These are phyloP conservation scores for Cantharis rufa DNA, from an alignment of 2,888 invertebrate species.

Conservation along the genomic window DNA sequence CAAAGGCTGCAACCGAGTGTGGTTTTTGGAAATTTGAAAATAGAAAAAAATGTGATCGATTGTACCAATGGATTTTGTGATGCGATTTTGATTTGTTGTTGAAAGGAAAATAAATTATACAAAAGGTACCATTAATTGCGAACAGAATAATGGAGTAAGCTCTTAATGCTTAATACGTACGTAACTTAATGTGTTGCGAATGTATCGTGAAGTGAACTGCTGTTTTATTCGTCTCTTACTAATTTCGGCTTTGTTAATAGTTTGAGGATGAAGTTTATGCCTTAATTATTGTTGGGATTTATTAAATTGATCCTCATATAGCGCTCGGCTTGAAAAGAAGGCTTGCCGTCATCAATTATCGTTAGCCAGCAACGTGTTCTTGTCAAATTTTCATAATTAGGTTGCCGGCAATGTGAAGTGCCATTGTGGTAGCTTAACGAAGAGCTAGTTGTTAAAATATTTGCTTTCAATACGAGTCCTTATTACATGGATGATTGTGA, in stretches of 20 bases:
- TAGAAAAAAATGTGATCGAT: not conserved
- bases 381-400: slow-evolving; percentile 56
- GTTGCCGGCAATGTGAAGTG: slow-evolving; percentile 50
- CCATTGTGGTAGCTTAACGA: slow-evolving; percentile 50
- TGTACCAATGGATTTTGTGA: not conserved
- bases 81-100: not conserved
- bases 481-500: slow-evolving; percentile 35
- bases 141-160: slow-evolving; percentile 43
- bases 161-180: slow-evolving; percentile 36
- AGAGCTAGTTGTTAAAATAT: slow-evolving; percentile 47
- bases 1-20: not conserved
- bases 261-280: slow-evolving; percentile 52
- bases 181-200: slow-evolving; percentile 43
- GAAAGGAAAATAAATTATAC: slow-evolving; percentile 26
- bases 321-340: slow-evolving; percentile 46
- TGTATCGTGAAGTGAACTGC: slow-evolving; percentile 45
- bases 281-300: slow-evolving; percentile 52
- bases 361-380: slow-evolving; percentile 53
- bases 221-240: slow-evolving; percentile 48
- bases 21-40: not conserved
- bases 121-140: slow-evolving; percentile 37
- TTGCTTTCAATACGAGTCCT: slow-evolving; percentile 42
- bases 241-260: slow-evolving; percentile 53
- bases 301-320: slow-evolving; percentile 49
- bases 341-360: slow-evolving; percentile 48